A percentile compares a stretch with the other conserved stretches of the same genome.
phyloP scores from a whole-genome alignment of 2,113 vertebrate species.

The Pelmatolapia mariae region DNA sequence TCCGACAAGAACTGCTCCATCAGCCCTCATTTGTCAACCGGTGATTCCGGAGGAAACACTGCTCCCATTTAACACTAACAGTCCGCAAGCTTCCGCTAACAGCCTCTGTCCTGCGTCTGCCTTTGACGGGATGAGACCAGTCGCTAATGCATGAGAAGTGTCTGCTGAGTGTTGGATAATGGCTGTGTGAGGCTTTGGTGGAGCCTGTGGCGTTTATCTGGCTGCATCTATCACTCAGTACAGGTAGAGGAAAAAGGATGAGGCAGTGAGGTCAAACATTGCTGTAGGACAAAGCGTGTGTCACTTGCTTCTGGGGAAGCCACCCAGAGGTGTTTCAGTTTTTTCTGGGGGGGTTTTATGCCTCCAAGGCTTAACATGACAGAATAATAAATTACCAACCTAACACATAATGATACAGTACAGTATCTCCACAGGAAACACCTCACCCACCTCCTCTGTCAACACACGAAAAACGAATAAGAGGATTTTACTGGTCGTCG shows the following conservation, averaged over 20 bases:
- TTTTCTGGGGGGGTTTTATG: background rate
- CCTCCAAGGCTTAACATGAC: background rate
- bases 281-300: background rate
- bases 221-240: background rate
- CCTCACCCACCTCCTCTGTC: background rate
- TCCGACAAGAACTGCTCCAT: conserved; percentile 30
- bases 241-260: background rate
- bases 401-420: background rate
- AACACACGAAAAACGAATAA: background rate
- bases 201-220: background rate
- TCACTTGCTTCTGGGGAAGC: background rate
- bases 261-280: background rate
- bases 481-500: background rate
- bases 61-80: conserved; percentile 52
- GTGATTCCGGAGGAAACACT: conserved; percentile 37
- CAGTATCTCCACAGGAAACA: background rate
- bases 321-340: background rate
- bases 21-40: conserved; percentile 35
- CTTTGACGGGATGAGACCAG: conserved; percentile 10
- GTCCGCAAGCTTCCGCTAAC: conserved; percentile 25
- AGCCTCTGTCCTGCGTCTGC: conserved; percentile 25
- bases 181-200: background rate
- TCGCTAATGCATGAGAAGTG: conserved; percentile 37
- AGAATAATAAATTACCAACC: background rate
- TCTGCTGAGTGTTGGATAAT: conserved; percentile 45